Evolutionary conservation across 2,113 vertebrate species (phyloP).

Genomic region (Rhinopomastus cyanomelas): DNA sequence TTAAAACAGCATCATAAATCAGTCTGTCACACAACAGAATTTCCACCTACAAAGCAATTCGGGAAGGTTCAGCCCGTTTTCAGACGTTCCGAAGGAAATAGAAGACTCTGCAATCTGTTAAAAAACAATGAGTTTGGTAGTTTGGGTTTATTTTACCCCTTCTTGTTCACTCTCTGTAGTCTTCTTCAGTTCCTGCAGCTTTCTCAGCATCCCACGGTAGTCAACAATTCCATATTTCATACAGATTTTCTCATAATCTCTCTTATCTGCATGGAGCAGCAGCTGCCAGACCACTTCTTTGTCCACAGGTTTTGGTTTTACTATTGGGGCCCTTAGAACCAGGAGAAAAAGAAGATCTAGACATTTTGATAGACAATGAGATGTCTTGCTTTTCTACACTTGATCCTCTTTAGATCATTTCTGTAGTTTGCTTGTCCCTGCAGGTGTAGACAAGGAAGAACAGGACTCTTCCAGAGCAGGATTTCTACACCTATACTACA

Average conservation of each 20-base stretch:
- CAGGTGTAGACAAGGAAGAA: background rate
- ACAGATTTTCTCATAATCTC: slow-evolving; percentile 87
- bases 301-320: slow-evolving; percentile 57
- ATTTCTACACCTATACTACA: background rate
- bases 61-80: background rate
- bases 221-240: slow-evolving; percentile 79
- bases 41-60: background rate
- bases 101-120: background rate
- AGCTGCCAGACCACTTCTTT: slow-evolving; percentile 80
- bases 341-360: background rate
- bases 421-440: background rate
- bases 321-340: slow-evolving; percentile 34
- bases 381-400: background rate
- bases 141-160: slow-evolving; percentile 64
- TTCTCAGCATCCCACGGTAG: slow-evolving; percentile 79
- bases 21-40: background rate
- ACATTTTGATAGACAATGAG: background rate
- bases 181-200: slow-evolving; percentile 77
- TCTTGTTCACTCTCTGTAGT: slow-evolving; percentile 69
- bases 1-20: background rate
- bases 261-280: slow-evolving; percentile 80
- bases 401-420: background rate
- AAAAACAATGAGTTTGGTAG: background rate
- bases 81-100: background rate
- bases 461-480: background rate